A percentile compares a stretch with the other conserved stretches of the same genome.
These are phyloP conservation scores for Andrena marginata DNA, from an alignment of 2,888 invertebrate genomes.

Conservation along the genomic window DNA sequence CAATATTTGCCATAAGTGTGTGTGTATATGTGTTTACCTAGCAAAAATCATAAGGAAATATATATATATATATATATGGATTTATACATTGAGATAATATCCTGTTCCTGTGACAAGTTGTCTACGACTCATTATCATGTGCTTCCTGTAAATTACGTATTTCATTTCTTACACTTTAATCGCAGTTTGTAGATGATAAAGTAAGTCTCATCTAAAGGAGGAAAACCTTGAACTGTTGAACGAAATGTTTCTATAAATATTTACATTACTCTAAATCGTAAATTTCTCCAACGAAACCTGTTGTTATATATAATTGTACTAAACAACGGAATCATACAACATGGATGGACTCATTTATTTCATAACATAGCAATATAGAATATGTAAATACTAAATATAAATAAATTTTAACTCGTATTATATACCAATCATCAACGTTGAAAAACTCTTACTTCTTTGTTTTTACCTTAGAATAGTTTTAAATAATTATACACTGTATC, in stretches of 20 bases:
- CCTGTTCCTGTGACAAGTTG: not conserved
- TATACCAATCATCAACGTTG: conserved; percentile 34
- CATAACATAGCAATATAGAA: conserved; percentile 56
- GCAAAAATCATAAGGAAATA: conserved; percentile 10
- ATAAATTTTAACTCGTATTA: conserved; percentile 52
- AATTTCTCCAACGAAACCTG: conserved; percentile 36
- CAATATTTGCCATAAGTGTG: conserved; percentile 55
- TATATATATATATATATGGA: conserved; percentile 3
- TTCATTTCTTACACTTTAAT: conserved; percentile 32
- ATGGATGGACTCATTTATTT: conserved; percentile 51
- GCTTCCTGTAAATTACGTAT: conserved; percentile 6
- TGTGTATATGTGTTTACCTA: conserved; percentile 33
- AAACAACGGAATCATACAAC: conserved; percentile 39
- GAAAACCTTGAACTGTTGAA: conserved; percentile 32
- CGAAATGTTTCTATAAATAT: conserved; percentile 42
- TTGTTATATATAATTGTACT: conserved; percentile 37
- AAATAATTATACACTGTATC: conserved; percentile 22
- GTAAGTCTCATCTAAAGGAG: conserved; percentile 19
- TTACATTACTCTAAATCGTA: conserved; percentile 33
- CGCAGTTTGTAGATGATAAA: conserved; percentile 26
- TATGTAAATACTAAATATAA: conserved; percentile 50
- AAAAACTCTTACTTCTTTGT: conserved; percentile 5
- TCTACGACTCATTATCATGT: conserved; percentile 14
- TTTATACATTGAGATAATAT: conserved; percentile 29
- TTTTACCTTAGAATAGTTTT: conserved; percentile 17